Evolutionary conservation across 2,797 vertebrate species (phyloP), one percentile per base, ranked within the genome.

Genomic region (Gila robusta): DNA sequence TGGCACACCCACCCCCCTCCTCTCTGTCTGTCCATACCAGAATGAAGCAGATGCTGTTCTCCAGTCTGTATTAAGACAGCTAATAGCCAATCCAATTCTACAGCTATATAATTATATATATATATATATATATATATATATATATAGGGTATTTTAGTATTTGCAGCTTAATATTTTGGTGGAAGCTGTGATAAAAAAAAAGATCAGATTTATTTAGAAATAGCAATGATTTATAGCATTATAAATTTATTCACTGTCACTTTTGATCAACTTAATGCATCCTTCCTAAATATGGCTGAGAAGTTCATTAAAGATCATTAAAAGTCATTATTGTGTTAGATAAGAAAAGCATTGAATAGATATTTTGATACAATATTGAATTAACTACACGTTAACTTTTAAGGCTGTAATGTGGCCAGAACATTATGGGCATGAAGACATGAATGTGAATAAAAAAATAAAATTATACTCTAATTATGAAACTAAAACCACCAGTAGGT

Each of bases 41-140:
- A 73, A 49, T 79, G 21, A 7, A 82, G 56, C 17, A 52, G 6
- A 71, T 44, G 21, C 52, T 66, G 79, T 74, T 79, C 77, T 83
- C 35, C 26, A 16, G 62, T 71, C 52, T 85, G 37, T 39, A 47
- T 59, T 73, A 28, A 73, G 35, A 35, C 17, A 79, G 19, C 26
- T 28, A 49, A 37, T 9, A n/a, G 19, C 32, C 26, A 78, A 6
- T 44, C 10, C 62, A 52, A 17, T 69, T 79, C 49, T 71, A 71
- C 41, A 62, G 64, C 76, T 35, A 19, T 35, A 35, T 1, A 35
- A 35, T 35, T 35, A 35, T 35, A 35, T 35, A 35, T 35, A 35
- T 35, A 35, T 35, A 35, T 35, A 35, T 35, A 35, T 35, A 35
- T 21, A 6, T 54, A 56, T 56, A 54, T 54, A 23, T 54, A 56